Base-by-base conservation (phyloP, 2,797 vertebrate species). In the Champsocephalus gunnari region DNA sequence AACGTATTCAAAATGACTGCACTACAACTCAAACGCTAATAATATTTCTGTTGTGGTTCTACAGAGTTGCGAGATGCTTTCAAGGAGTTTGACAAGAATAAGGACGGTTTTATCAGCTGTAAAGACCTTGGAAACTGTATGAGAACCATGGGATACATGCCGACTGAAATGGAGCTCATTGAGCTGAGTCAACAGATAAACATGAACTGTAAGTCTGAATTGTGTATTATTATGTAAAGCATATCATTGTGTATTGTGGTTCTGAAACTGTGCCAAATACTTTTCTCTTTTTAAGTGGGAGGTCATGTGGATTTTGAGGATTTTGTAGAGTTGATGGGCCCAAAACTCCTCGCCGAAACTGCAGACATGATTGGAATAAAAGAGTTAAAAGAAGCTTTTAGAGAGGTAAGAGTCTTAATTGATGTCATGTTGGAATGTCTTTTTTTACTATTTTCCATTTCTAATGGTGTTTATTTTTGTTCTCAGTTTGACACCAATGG, bases 111-210 rank as follows among this genome's bases (percentile, higher is more conserved):
- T 81, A 99, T 99, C 92, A 97, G 97, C 95, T 99, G 98, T 90
- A 97, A 98, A 85, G 98, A 99, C 88, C 94, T 99, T 75, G 98
- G 98, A 24, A 98, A 99, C 92, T 99, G 98, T 83, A 99, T 99
- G 98, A 95, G 98, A 59, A 99, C 98, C 12, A 99, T 99, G 98
- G 98, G 97, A 77, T 99, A 97, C 94, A 99, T 99, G 97, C 98
- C 98, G 43, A 99, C 98, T 0, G 98, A 99, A 88, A 99, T 99
- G 98, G 98, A 99, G 85, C 95, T 99, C 64, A 98, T 99, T 5
- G 98, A 99, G 77, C 93, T 99, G 44, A 98, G 97, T 83, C 98
- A 99, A 87, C 97, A 97, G 92, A 98, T 99, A 91, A 99, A 99
- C 93, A 99, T 99, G 98, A 99, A 99, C 92, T 0, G 98, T 99